These are phyloP conservation scores for Hydrotaea diabolus DNA, from an alignment of 2,888 invertebrate species.

Conservation along the genomic window DNA sequence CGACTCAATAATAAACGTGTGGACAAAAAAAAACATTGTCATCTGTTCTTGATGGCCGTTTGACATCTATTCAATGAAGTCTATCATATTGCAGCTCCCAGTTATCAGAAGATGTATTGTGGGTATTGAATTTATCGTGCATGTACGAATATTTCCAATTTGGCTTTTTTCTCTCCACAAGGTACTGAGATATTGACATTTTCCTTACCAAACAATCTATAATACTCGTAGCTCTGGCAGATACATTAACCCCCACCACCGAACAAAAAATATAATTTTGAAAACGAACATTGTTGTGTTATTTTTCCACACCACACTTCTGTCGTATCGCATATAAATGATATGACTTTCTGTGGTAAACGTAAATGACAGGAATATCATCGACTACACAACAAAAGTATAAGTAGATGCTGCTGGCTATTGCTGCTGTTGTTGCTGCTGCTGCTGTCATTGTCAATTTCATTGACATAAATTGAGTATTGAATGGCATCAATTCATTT, in stretches of 20 bases:
- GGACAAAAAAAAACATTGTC: neutral
- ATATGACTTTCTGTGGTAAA: slow-evolving; percentile 32
- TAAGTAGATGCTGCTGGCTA: neutral
- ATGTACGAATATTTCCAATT: neutral
- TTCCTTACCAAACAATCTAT: neutral
- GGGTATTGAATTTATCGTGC: neutral
- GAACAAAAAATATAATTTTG: neutral
- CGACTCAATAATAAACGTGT: neutral
- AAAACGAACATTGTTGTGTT: slow-evolving; percentile 5
- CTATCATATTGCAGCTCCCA: neutral
- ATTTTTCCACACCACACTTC: neutral
- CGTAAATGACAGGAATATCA: slow-evolving; percentile 28
- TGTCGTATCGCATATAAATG: neutral
- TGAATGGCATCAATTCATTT: slow-evolving; percentile 35
- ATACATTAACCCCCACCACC: too few species aligned
- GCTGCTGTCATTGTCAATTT: slow-evolving; percentile 32
- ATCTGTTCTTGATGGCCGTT: neutral
- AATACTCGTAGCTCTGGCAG: too few species aligned
- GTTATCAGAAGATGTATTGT: neutral
- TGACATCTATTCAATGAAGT: slow-evolving; percentile 9
- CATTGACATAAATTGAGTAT: slow-evolving; percentile 37
- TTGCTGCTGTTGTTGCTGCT: neutral
- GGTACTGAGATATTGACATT: neutral
- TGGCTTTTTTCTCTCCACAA: neutral
- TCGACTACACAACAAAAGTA: neutral